Evolutionary conservation across 2,888 invertebrate genomes (phyloP), one percentile per base, ranked within the genome.

Genomic region (Perizoma affinitatum): DNA sequence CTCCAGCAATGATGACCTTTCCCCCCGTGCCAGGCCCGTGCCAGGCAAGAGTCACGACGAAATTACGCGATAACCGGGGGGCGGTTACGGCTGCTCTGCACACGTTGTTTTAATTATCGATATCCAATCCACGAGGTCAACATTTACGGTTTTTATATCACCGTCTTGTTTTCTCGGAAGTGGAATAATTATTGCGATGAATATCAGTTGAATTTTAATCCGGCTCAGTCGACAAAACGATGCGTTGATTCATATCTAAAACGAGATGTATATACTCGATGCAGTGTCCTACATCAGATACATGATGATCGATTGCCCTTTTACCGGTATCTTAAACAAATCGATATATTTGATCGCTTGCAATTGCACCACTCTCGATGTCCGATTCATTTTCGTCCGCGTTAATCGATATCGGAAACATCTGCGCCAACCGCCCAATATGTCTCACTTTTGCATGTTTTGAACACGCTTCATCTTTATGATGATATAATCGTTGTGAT

Each of bases 1-100:
- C 80, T 71, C 76, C 70, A 57, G 72, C 79, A 66, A 72, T 72
- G 81, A 73, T 84, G 86, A 88, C 87, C 89, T 82, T 71, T 79
- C 67, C 74, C 80, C 81, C 69, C 79, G 74, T 67, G 66, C 66
- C 67, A 67, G 59, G 61, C 69, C 78, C 71, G 84, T 87, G 81
- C 83, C 84, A 83, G 78, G 80, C 80, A 76, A 82, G 66, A 87
- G 83, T 89, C 87, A 88, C 86, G 86, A 88, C 76, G 66, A 58
- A 69, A 73, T 64, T 59, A 58, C 58, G 66, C 64, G 69, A 75
- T 79, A 78, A 75, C 69, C 43, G 63, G 66, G 62, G 75, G 75
- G 72, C 76, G 75, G 72, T 43, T 45, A 49, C 58, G 48, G 51
- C 58, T 52, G 61, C 52, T 54, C 41, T 45, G 55, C 44, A 51